Base-by-base conservation (phyloP, 2,113 vertebrate genomes). In the Hiodon tergisus region DNA sequence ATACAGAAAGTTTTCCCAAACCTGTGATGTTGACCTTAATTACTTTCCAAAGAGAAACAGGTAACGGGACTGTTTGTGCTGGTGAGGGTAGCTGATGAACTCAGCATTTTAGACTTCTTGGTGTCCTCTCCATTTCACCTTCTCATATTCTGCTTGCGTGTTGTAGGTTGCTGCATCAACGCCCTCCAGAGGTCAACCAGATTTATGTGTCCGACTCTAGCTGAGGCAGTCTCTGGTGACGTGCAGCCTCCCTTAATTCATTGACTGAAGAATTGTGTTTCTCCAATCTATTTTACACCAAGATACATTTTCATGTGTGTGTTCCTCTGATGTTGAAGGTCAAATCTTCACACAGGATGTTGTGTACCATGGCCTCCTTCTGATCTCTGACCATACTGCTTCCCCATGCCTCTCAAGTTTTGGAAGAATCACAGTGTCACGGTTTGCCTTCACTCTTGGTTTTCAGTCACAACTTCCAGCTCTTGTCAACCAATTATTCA, bases 171-270 rank as follows among this genome's bases (percentile, higher is more conserved):
- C 46, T 5, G 31, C 63, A 47, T 66, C 3, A 66, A 3, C 2
- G 63, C 63, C 8, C 16, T 48, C 7, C 63, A 11, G 17, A 48
- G 63, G 17, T 66, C 63, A 1, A 47, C 63, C 63, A 8, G 46
- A 2, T 3, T 46, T 70, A 81, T 80, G 80, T 78, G 80, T 84
- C 83, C 81, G n/a, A 2, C 72, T 82, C 67, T 79, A 86, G 75
- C 73, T 79, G 75, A 50, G 67, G 68, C 0, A 0, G 76, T 78
- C 78, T 65, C 58, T 83, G 77, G 2, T 1, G 48, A 66, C 76
- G 62, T 63, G 77, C 31, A 31, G 31, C 13, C 8, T 9, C 11
- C 57, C 58, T 7, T 51, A 0, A 65, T 0, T 13, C 60, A 46
- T 17, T 4, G 1, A 75, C 63, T 31, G 5, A 5, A 69, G 69